Conservation (phyloP, 2,113 vertebrate species). For the Perca schrenkii region DNA sequence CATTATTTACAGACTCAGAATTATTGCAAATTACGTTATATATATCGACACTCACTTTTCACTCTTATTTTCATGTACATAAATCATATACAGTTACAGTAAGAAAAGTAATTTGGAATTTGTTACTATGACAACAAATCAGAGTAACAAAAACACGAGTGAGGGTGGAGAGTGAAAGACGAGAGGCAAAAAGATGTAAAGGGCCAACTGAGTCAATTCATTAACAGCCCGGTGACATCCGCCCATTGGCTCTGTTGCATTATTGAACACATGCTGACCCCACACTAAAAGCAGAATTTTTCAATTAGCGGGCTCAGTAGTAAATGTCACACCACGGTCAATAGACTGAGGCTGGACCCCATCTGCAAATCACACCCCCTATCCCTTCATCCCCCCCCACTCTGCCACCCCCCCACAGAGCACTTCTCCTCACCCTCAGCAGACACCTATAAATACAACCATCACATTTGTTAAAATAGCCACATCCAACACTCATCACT, state of each 20-base stretch:
- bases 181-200: constrained; percentile 26
- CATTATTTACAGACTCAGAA: no score
- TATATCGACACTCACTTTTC: not conserved
- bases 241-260: constrained; percentile 71
- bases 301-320: constrained; percentile 78
- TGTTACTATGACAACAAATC: not conserved
- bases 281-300: constrained; percentile 77
- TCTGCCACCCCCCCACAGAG: constrained; percentile 20
- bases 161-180: constrained; percentile 18
- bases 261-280: constrained; percentile 80
- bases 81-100: not conserved
- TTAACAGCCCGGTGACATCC: constrained; percentile 69
- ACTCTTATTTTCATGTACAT: not conserved
- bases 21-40: no score
- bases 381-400: constrained; percentile 10
- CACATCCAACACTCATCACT: not conserved
- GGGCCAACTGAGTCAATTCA: constrained; percentile 66
- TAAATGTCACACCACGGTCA: constrained; percentile 79
- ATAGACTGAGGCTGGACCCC: constrained; percentile 56
- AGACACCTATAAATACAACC: constrained; percentile 11
- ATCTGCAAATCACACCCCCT: constrained; percentile 52
- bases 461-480: not conserved
- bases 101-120: not conserved
- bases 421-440: constrained; percentile 7
- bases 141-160: constrained; percentile 14